Percentiles rank a stretch among this genome's conserved stretches.
Evolutionary conservation across 2,797 vertebrate species (phyloP).

Genomic region (Urosaurus nigricauda): DNA sequence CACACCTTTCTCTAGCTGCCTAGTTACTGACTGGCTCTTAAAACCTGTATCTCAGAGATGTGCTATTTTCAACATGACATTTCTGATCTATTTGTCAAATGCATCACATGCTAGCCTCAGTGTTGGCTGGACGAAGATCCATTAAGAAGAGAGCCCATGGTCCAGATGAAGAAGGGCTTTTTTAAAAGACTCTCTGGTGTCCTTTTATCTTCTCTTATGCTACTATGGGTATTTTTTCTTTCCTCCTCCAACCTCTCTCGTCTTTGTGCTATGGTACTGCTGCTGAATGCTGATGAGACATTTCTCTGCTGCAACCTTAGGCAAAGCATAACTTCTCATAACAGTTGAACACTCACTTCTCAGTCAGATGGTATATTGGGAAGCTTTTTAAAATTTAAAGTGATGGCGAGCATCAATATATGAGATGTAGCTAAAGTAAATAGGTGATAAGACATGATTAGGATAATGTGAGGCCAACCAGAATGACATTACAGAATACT

Average conservation of each 20-base stretch:
- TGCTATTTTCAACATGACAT: slow-evolving; percentile 68
- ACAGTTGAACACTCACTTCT: slow-evolving; percentile 37
- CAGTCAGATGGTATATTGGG: slow-evolving; percentile 19
- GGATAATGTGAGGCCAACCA: slow-evolving; percentile 16
- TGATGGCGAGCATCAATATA: slow-evolving; percentile 33
- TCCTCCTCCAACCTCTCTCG: background rate
- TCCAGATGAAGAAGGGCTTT: slow-evolving; percentile 55
- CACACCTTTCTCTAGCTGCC: slow-evolving; percentile 42
- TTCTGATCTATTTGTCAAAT: slow-evolving; percentile 72
- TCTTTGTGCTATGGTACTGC: slow-evolving; percentile 41
- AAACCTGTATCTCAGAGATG: slow-evolving; percentile 57
- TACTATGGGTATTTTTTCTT: slow-evolving; percentile 58
- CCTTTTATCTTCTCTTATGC: slow-evolving; percentile 63
- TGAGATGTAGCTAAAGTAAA: slow-evolving; percentile 48
- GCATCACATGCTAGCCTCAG: slow-evolving; percentile 48
- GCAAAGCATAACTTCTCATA: slow-evolving; percentile 54
- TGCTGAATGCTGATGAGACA: slow-evolving; percentile 65
- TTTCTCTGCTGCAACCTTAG: slow-evolving; percentile 48
- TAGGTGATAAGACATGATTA: slow-evolving; percentile 46
- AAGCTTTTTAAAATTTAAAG: slow-evolving; percentile 42
- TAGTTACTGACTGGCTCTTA: slow-evolving; percentile 60
- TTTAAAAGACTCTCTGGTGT: slow-evolving; percentile 49
- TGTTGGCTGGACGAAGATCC: slow-evolving; percentile 56
- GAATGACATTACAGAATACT: slow-evolving; percentile 35
- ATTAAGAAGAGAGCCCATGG: slow-evolving; percentile 61